Conservation (phyloP, 1,140 invertebrate species). For the Aleiodes sp. region DNA sequence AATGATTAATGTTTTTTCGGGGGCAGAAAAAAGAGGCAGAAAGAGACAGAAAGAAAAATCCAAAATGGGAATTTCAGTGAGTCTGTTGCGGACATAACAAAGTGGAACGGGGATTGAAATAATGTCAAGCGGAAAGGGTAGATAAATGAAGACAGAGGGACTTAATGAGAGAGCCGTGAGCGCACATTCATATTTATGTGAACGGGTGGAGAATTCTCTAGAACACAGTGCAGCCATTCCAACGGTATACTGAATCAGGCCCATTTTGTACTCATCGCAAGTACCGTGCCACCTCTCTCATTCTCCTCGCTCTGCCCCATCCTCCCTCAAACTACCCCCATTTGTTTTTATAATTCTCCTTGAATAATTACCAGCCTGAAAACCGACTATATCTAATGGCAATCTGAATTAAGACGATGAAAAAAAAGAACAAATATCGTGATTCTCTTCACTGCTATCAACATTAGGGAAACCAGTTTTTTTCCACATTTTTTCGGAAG, state of each 20-base stretch:
- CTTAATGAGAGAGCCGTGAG: constrained; percentile 56
- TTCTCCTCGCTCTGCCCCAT: constrained; percentile 37
- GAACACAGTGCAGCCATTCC: neutral
- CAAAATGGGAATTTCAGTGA: neutral
- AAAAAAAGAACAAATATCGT: no score
- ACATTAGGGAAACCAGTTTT: no score
- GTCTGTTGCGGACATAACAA: constrained; percentile 1
- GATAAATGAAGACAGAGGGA: constrained; percentile 48
- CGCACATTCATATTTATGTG: constrained; percentile 59
- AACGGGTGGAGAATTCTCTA: constrained; percentile 44
- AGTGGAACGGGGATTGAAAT: neutral
- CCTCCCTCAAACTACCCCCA: no score
- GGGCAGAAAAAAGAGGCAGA: no score
- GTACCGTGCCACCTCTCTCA: constrained; percentile 4
- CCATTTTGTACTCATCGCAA: neutral
- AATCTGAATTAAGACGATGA: no score
- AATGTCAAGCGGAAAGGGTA: constrained; percentile 18
- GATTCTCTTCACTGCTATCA: no score
- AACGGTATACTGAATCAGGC: neutral
- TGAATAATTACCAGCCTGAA: no score
- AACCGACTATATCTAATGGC: no score
- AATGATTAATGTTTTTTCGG: neutral
- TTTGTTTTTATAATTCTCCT: no score
- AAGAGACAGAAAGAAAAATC: neutral
- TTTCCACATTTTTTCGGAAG: neutral